These are phyloP conservation scores for Hippoglossus hippoglossus DNA, from an alignment of 2,797 vertebrate species.

Conservation along the genomic window DNA sequence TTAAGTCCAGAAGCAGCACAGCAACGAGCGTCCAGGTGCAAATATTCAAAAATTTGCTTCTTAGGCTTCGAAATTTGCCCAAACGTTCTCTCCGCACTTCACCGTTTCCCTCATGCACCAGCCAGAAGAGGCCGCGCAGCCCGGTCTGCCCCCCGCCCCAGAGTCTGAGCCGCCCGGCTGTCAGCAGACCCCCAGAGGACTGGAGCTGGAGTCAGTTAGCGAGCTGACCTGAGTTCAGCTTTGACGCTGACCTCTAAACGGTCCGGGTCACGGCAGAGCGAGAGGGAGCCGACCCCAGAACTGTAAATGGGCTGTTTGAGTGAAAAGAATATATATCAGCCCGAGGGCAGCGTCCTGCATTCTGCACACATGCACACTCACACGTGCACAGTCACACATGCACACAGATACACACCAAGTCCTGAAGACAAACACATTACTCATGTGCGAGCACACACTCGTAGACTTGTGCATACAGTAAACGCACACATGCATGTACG, in stretches of 20 bases:
- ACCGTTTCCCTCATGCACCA: no score
- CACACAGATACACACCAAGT: slow-evolving; percentile 3
- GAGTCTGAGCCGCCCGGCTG: slow-evolving; percentile 27
- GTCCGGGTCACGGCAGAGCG: slow-evolving; percentile 64
- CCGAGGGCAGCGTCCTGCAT: slow-evolving; percentile 59
- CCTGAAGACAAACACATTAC: slow-evolving; percentile 51
- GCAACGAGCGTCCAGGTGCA: no score
- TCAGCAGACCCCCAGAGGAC: slow-evolving; percentile 44
- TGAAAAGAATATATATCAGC: slow-evolving; percentile 64
- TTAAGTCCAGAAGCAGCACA: no score
- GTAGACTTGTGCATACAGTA: slow-evolving; percentile 34
- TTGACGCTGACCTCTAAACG: slow-evolving; percentile 54
- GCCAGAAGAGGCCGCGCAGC: neutral
- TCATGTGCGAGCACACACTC: slow-evolving; percentile 30
- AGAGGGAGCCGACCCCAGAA: slow-evolving; percentile 66
- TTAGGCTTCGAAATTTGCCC: no score
- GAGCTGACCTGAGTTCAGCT: no score
- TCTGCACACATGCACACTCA: slow-evolving; percentile 46
- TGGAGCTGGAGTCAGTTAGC: slow-evolving; percentile 49
- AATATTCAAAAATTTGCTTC: no score
- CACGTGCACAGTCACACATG: slow-evolving; percentile 24
- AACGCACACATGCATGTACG: slow-evolving; percentile 22
- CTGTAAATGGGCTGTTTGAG: slow-evolving; percentile 76
- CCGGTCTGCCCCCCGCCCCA: neutral
- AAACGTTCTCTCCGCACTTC: no score